Evolutionary conservation across 2,888 invertebrate species (phyloP), one percentile per base, ranked within the genome.

Genomic region (Punctoribates punctum): DNA sequence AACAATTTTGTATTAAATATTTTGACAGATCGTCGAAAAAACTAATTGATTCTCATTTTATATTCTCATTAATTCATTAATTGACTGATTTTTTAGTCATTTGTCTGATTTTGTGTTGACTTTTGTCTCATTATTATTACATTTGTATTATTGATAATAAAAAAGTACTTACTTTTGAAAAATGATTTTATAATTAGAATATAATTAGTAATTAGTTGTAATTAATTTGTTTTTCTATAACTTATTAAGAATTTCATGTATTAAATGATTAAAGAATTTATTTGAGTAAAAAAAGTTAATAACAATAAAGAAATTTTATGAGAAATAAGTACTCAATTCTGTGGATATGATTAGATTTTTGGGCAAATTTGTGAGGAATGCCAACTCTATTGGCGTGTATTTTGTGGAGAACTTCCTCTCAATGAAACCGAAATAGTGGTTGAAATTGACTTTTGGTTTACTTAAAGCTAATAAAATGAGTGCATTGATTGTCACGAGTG

Each of bases 311-410:
- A 25, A 11, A 54, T 25, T 25, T 57, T 65, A 65, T 5, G 29
- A 8, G 15, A 65, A 65, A 65, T 65, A 65, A n/a, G 65, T 65
- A 34, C 34, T 38, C 65, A 65, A 27, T 65, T 65, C 65, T 34
- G 65, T 65, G 17, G 65, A 65, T 17, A 65, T 29, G 34, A 65
- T 65, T 3, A 65, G 29, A 65, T 65, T 65, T 65, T 65, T 65
- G 5, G 65, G 65, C 15, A 65, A 34, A 65, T 65, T 65, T 34
- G 9, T 65, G 4, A 65, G 2, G n/a, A 65, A 65, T 65, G 65
- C 15, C n/a, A 65, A 65, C 6, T 65, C 65, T 6, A 65, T 65
- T 65, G 65, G 65, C 29, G 65, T 65, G 20, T 65, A 65, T 13
- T 65, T n/a, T 9, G 65, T n/a, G 17, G 65, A 65, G n/a, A 65